These are phyloP conservation scores for Parnassius glacialis DNA, from an alignment of 2,888 invertebrate genomes.

Conservation along the genomic window DNA sequence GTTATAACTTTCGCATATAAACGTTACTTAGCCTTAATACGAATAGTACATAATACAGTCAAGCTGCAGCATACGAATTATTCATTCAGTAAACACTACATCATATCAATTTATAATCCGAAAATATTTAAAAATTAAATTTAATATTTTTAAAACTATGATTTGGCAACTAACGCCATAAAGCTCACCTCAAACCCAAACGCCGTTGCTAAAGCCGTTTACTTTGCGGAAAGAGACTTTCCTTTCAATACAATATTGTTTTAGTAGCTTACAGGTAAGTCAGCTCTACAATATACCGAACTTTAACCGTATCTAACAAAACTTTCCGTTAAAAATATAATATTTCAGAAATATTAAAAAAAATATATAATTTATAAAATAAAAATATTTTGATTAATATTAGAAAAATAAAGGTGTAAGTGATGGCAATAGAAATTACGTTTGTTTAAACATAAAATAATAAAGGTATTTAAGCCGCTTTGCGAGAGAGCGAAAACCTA, in stretches of 20 bases:
- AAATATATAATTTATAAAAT: too few relatives aligned
- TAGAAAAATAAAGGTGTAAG: too few relatives aligned
- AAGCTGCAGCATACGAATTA: too few relatives aligned
- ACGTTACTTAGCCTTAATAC: too few relatives aligned
- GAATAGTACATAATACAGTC: too few relatives aligned
- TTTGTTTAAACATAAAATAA: not conserved
- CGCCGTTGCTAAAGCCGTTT: conserved; percentile 37
- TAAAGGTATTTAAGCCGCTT: conserved; percentile 2
- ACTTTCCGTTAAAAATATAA: conserved; percentile 7
- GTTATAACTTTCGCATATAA: too few relatives aligned
- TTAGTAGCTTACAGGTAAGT: conserved; percentile 28
- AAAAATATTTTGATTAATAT: too few relatives aligned
- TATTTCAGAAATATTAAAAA: too few relatives aligned
- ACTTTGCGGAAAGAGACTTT: conserved; percentile 61
- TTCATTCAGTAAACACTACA: too few relatives aligned
- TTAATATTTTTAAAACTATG: conserved; percentile 11
- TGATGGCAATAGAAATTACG: too few relatives aligned
- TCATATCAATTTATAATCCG: too few relatives aligned
- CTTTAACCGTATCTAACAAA: conserved; percentile 14
- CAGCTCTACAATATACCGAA: conserved; percentile 9
- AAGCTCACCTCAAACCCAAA: conserved; percentile 30
- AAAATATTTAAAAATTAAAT: too few relatives aligned
- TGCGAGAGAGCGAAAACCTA: conserved; percentile 34
- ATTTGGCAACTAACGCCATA: conserved; percentile 38
- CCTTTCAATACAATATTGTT: conserved; percentile 67